Evolutionary conservation across 2,888 invertebrate genomes (phyloP).

Genomic region (Microplitis deprimator): DNA sequence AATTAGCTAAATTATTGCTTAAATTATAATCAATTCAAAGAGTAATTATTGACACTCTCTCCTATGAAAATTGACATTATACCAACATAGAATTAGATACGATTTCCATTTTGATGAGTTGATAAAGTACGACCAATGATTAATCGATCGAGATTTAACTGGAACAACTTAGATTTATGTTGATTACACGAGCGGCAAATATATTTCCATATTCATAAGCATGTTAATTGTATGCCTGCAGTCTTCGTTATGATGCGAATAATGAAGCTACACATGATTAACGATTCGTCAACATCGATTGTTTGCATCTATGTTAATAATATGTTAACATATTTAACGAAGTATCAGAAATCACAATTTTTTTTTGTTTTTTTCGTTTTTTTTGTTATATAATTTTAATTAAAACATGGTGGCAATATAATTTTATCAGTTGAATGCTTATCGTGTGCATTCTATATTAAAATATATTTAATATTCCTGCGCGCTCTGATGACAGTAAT

Average conservation of each 20-base stretch:
- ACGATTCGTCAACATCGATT: constrained; percentile 34
- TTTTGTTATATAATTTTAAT: neutral
- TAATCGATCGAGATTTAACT: constrained; percentile 29
- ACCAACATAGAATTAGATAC: constrained; percentile 19
- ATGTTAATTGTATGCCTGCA: constrained; percentile 28
- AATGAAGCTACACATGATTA: constrained; percentile 32
- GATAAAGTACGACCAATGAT: constrained; percentile 13
- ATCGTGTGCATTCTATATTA: neutral
- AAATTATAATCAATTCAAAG: neutral
- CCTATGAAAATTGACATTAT: neutral
- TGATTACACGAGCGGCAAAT: constrained; percentile 9
- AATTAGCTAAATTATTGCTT: neutral
- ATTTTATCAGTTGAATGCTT: neutral
- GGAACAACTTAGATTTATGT: constrained; percentile 24
- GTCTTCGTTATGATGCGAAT: constrained; percentile 26
- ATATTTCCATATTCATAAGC: constrained; percentile 34
- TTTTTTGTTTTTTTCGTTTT: neutral
- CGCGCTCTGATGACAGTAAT: neutral
- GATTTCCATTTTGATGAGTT: constrained; percentile 12
- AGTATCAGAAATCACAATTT: neutral
- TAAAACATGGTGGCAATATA: neutral
- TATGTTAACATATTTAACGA: neutral
- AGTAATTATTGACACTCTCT: constrained; percentile 13
- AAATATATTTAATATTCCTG: neutral
- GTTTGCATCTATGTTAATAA: constrained; percentile 23